phyloP scores from a whole-genome alignment of 2,797 vertebrate species.

The Xenentodon cancila region DNA sequence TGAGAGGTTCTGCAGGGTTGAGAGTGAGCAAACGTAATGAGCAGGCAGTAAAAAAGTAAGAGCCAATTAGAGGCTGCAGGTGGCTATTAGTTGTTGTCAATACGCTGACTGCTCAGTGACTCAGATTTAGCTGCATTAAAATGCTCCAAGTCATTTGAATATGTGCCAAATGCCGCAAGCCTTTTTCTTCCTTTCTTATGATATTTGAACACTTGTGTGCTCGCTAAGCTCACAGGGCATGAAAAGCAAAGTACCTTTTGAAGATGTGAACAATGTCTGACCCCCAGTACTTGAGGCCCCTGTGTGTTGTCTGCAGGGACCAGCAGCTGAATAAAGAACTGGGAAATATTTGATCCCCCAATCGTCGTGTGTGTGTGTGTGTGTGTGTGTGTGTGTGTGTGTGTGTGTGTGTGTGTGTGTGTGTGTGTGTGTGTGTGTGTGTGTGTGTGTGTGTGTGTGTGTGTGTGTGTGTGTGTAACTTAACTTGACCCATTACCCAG shows the following conservation, averaged over 20 bases:
- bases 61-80: conserved; percentile 33
- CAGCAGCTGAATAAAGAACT: too few species aligned
- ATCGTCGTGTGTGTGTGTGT: too few species aligned
- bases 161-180: background rate
- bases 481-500: too few species aligned
- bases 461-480: too few species aligned
- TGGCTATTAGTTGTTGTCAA: conserved; percentile 25
- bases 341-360: too few species aligned
- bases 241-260: background rate
- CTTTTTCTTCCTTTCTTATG: background rate
- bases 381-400: too few species aligned
- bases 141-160: background rate
- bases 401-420: too few species aligned
- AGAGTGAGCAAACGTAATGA: conserved; percentile 29
- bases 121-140: conserved; percentile 4
- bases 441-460: too few species aligned
- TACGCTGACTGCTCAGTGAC: background rate
- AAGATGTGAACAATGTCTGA: too few species aligned
- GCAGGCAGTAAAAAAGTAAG: conserved; percentile 18
- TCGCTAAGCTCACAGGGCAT: background rate
- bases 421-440: too few species aligned
- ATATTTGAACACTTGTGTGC: background rate
- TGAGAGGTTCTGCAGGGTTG: background rate
- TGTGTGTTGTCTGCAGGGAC: too few species aligned
- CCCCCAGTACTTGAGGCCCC: too few species aligned